A percentile compares a stretch with the other conserved stretches of the same genome.
These are phyloP conservation scores for Excalfactoria chinensis DNA, from an alignment of 2,113 vertebrate genomes.

Conservation along the genomic window DNA sequence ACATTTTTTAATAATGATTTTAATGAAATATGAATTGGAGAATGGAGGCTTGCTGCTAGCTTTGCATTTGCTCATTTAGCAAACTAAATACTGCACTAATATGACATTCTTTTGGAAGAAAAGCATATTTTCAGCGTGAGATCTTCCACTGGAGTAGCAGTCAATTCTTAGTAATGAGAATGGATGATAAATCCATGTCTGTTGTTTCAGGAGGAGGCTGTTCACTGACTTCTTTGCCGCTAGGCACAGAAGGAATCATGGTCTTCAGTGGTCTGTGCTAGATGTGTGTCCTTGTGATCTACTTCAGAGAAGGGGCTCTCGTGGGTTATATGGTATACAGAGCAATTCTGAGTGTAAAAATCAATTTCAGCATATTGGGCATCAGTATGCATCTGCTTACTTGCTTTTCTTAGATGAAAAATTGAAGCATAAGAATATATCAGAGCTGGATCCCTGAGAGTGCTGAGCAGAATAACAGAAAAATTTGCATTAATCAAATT, in stretches of 20 bases:
- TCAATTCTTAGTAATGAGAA: neutral
- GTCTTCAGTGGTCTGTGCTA: neutral
- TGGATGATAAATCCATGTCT: neutral
- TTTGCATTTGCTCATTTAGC: neutral
- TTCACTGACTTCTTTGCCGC: neutral
- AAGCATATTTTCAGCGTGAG: neutral
- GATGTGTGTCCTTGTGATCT: neutral
- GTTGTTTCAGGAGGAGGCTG: neutral
- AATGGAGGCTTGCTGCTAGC: neutral
- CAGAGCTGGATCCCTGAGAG: neutral
- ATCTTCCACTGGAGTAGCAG: neutral
- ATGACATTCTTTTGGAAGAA: neutral
- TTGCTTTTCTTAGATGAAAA: neutral
- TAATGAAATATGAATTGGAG: neutral
- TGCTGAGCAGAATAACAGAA: neutral
- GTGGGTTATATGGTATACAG: neutral
- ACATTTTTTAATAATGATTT: neutral
- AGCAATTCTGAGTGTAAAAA: constrained; percentile 34
- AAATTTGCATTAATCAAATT: neutral
- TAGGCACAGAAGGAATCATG: neutral
- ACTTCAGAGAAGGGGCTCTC: neutral
- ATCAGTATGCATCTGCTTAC: neutral
- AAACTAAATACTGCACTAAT: neutral
- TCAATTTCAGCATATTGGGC: neutral
- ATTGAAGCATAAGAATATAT: neutral